Conservation (phyloP, 2,797 vertebrate genomes). For the Catamblyrhynchus diadema region DNA sequence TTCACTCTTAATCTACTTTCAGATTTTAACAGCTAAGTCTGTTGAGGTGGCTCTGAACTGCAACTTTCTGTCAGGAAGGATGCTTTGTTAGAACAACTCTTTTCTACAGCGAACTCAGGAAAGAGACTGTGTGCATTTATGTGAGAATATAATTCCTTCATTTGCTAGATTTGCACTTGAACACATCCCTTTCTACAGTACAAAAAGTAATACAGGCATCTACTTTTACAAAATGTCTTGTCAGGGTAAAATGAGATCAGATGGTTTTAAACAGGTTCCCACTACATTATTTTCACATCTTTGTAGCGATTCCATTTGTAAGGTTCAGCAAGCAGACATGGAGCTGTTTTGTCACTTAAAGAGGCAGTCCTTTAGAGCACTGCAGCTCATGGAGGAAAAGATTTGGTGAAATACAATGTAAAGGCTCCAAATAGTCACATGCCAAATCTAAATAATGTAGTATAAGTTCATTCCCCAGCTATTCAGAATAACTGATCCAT, state of each 20-base stretch:
- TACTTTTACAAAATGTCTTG: neutral
- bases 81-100: neutral
- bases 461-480: neutral
- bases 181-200: neutral
- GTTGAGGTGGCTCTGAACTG: neutral
- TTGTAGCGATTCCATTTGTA: neutral
- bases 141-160: neutral
- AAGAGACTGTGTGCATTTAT: neutral
- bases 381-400: neutral
- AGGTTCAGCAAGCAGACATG: neutral
- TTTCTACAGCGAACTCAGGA: neutral
- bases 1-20: conserved; percentile 51
- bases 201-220: neutral
- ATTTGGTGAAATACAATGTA: neutral
- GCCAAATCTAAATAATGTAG: neutral
- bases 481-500: neutral
- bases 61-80: neutral
- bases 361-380: neutral
- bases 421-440: neutral
- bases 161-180: neutral
- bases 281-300: neutral
- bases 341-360: neutral
- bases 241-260: neutral
- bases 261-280: neutral
- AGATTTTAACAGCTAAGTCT: conserved; percentile 30